Percentiles rank a stretch among this genome's conserved stretches.
phyloP scores from a whole-genome alignment of 37 sponge, comb jelly and placozoan species.

The Geodia barretti region DNA sequence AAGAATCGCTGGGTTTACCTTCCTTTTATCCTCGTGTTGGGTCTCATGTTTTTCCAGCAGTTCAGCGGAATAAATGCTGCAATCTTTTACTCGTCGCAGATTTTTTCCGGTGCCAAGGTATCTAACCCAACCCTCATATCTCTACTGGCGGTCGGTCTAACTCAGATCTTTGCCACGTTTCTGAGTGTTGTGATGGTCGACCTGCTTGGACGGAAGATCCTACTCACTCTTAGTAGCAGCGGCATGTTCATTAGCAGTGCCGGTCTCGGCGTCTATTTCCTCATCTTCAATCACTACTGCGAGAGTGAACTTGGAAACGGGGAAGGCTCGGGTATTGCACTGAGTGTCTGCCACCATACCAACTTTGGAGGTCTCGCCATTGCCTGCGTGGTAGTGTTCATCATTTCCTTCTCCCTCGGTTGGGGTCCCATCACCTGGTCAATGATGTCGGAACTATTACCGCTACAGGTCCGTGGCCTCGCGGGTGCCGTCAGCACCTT shows the following conservation, averaged over 20 bases:
- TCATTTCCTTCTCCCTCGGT: conserved; percentile 71
- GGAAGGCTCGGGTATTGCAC: background rate
- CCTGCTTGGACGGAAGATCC: conserved; percentile 53
- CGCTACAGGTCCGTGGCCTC: conserved; percentile 60
- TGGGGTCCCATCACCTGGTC: conserved; percentile 89
- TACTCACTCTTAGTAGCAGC: conserved; percentile 46
- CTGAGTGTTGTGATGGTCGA: conserved; percentile 71
- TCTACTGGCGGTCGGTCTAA: conserved; percentile 44
- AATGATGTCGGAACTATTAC: conserved; percentile 79
- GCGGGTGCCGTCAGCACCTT: conserved; percentile 60
- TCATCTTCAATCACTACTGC: background rate
- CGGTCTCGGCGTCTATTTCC: conserved; percentile 43
- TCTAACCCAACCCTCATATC: conserved; percentile 10
- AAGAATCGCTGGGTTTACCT: conserved; percentile 17
- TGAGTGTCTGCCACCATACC: background rate
- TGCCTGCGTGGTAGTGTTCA: conserved; percentile 53
- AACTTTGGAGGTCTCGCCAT: conserved; percentile 32
- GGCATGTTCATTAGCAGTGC: conserved; percentile 53
- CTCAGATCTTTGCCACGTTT: conserved; percentile 47
- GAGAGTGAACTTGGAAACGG: background rate
- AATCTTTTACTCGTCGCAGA: conserved; percentile 52
- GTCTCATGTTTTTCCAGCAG: conserved; percentile 80
- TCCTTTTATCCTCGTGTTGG: conserved; percentile 35
- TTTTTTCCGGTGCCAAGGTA: conserved; percentile 34
- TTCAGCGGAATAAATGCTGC: conserved; percentile 81